Base-by-base conservation (phyloP, 1,140 invertebrate genomes). In the Brachionus angularis region DNA sequence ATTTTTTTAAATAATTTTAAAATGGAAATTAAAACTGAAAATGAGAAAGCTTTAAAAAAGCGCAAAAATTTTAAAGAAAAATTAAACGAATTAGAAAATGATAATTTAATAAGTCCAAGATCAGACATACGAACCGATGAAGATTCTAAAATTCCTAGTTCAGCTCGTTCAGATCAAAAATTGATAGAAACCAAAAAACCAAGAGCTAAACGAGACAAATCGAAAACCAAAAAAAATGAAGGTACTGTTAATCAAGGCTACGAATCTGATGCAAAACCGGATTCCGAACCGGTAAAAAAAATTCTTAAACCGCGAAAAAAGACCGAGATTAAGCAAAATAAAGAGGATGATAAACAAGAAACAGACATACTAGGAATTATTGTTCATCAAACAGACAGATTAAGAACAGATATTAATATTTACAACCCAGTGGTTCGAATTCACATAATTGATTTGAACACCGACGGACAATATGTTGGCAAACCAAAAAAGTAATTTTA, bases 401-500 rank as follows among this genome's bases (percentile, higher is more conserved):
- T 83, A 4, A 83, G 82, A 71, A 79, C 78, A 70, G 77, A 82
- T 74, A 78, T 80, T 73, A 74, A 76, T 49, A 78, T 83, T 34
- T 34, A 76, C 25, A 80, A 83, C 74, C 82, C 82, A n/a, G 61
- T 83, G 47, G 77, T 83, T 5, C 74, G 79, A 42, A 77, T 83
- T n/a, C 79, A 79, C 74, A 70, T 83, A 23, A 74, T 83, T 12
- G 77, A 83, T 77, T 75, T 77, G 44, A 70, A 74, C 10, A 81
- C 81, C 14, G 81, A 75, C 77, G 79, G 73, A 74, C 78, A 67
- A 78, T 71, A 72, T 73, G 50, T 72, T 0, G 16, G 33, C 44
- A 61, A 61, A 61, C 52, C 33, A 1, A 49, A 33, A 47, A 42
- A 23, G 36, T 27, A 29, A 33, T 12, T 5, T 10, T n/a, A 8